Percentiles rank a stretch among this genome's conserved stretches.
Conservation (phyloP, 2,888 invertebrate genomes). For the Heliconius charithonia region DNA sequence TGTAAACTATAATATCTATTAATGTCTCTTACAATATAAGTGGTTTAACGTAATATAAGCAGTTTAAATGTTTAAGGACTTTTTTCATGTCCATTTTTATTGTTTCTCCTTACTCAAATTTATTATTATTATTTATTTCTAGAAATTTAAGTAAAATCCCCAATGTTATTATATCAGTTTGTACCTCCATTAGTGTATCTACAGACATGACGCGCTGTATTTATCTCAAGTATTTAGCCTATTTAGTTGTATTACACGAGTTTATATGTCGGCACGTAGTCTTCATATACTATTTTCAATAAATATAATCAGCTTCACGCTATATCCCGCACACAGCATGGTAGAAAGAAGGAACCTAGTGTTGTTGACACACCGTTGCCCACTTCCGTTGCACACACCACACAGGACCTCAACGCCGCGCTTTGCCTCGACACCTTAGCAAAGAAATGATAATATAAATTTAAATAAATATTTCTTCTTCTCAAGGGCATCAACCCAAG, state of each 20-base stretch:
- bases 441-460: no score
- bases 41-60: neutral
- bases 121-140: neutral
- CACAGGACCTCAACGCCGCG: no score
- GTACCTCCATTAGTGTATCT: slow-evolving; percentile 58
- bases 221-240: slow-evolving; percentile 66
- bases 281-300: neutral
- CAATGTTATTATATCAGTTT: slow-evolving; percentile 39
- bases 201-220: slow-evolving; percentile 57
- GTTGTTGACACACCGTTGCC: neutral
- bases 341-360: no score
- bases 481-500: no score
- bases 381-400: no score
- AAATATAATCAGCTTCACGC: no score
- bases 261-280: slow-evolving; percentile 30
- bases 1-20: neutral
- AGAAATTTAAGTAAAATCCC: slow-evolving; percentile 28
- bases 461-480: no score
- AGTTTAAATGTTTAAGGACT: neutral
- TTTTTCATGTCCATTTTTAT: neutral
- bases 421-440: no score
- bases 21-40: neutral
- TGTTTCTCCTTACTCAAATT: neutral
- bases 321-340: no score
- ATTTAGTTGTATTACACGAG: slow-evolving; percentile 53